phyloP scores from a whole-genome alignment of 2,888 invertebrate genomes.

The Cosmorhoe ocellata region DNA sequence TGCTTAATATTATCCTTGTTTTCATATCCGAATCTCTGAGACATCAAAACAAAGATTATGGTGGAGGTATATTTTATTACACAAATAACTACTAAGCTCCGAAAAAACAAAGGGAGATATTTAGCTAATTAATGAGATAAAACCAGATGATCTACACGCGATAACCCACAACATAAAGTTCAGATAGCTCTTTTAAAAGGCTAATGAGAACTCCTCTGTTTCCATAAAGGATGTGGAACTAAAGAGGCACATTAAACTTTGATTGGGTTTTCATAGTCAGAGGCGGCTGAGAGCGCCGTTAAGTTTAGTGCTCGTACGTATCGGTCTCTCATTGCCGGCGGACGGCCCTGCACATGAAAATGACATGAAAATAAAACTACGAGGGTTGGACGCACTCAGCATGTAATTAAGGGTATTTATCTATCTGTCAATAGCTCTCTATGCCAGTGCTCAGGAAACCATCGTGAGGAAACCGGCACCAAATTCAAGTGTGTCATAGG shows the following conservation, averaged over 20 bases:
- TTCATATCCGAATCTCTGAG: too few species aligned
- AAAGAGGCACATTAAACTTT: conserved; percentile 65
- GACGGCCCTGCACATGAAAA: conserved; percentile 41
- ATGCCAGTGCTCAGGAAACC: too few species aligned
- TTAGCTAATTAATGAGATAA: not conserved
- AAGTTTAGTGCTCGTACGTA: conserved; percentile 67
- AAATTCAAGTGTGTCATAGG: too few species aligned
- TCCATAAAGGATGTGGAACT: conserved; percentile 49
- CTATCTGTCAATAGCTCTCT: too few species aligned
- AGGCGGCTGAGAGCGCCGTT: conserved; percentile 58
- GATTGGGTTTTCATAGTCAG: conserved; percentile 71
- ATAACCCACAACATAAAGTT: conserved; percentile 28
- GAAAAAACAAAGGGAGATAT: too few species aligned
- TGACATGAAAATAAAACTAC: conserved; percentile 52
- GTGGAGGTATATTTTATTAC: too few species aligned
- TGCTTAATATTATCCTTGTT: too few species aligned
- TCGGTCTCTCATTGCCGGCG: conserved; percentile 57
- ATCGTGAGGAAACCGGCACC: too few species aligned
- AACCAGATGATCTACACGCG: conserved; percentile 8
- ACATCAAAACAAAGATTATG: too few species aligned
- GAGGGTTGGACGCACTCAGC: conserved; percentile 5
- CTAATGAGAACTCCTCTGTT: conserved; percentile 42
- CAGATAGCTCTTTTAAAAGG: conserved; percentile 31
- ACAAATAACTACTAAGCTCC: too few species aligned
- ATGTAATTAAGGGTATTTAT: not conserved